Percentiles rank a stretch among this genome's conserved stretches.
Evolutionary conservation across 2,888 invertebrate genomes (phyloP).

Genomic region (Herminia tarsipennalis): DNA sequence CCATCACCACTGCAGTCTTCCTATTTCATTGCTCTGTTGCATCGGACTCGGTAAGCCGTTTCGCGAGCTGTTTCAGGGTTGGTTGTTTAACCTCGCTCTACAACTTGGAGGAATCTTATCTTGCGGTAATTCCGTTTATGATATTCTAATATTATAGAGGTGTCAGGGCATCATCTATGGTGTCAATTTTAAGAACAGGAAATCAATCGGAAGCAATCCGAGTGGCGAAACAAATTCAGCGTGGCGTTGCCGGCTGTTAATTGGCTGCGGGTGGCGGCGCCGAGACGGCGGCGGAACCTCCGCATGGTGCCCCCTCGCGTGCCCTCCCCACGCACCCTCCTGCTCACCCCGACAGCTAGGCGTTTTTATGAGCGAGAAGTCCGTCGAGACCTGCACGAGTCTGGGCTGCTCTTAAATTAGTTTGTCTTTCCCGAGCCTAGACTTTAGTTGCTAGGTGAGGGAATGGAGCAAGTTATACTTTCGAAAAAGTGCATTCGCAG

Average conservation of each 20-base stretch:
- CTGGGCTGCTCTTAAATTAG: conserved; percentile 77
- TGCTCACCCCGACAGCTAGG: conserved; percentile 66
- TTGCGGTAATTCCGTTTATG: conserved; percentile 11
- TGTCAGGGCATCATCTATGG: conserved; percentile 45
- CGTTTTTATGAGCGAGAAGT: conserved; percentile 80
- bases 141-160: conserved; percentile 32
- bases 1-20: conserved; percentile 65
- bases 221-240: conserved; percentile 82
- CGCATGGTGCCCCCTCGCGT: conserved; percentile 76
- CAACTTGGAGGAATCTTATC: background rate
- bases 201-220: conserved; percentile 83
- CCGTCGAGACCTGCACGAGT: conserved; percentile 73
- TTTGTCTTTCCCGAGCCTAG: conserved; percentile 62
- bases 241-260: conserved; percentile 81
- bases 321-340: conserved; percentile 68
- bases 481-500: no score
- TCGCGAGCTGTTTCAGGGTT: conserved; percentile 26
- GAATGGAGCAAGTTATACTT: conserved; percentile 9
- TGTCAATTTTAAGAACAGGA: conserved; percentile 65
- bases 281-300: conserved; percentile 85
- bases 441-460: conserved; percentile 59
- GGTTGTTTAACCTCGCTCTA: conserved; percentile 12
- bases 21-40: conserved; percentile 37
- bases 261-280: conserved; percentile 85
- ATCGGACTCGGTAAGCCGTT: conserved; percentile 38